phyloP scores from a whole-genome alignment of 2,113 vertebrate genomes.

The Clinocottus analis region DNA sequence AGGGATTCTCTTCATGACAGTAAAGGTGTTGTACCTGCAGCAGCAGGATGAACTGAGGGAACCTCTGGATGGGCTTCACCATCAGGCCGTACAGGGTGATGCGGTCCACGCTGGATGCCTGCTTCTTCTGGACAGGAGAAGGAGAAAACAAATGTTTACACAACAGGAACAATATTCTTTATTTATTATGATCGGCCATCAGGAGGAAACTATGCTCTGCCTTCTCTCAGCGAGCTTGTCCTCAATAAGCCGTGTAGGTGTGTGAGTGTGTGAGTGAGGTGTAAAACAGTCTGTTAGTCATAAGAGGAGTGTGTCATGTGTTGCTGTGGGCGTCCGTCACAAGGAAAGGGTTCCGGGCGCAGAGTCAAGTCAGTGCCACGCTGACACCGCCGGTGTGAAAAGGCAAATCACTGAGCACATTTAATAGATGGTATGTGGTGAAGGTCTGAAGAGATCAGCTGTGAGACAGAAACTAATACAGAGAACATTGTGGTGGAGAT shows the following conservation, averaged over 20 bases:
- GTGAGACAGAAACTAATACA: constrained; percentile 3
- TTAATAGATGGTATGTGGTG: not conserved
- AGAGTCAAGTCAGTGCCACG: constrained; percentile 25
- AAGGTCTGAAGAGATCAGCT: constrained; percentile 11
- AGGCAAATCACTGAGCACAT: constrained; percentile 4
- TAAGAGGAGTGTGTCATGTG: constrained; percentile 40
- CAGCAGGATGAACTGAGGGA: constrained; percentile 97
- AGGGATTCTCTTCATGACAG: constrained; percentile 17
- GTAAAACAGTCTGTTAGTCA: constrained; percentile 51
- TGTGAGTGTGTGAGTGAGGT: constrained; percentile 52
- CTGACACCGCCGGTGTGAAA: not conserved
- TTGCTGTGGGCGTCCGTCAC: constrained; percentile 45
- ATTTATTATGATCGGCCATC: too few relatives aligned
- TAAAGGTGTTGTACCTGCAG: constrained; percentile 86
- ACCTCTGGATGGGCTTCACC: constrained; percentile 98
- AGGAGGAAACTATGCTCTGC: constrained; percentile 23
- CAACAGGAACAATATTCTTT: not conserved
- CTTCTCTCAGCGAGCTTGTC: constrained; percentile 30
- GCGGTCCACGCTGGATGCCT: constrained; percentile 90
- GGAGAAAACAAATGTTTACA: not conserved
- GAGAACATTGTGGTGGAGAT: not conserved
- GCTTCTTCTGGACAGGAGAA: constrained; percentile 86
- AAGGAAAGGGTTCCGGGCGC: not conserved
- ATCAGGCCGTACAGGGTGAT: constrained; percentile 96
- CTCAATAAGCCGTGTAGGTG: constrained; percentile 47